Evolutionary conservation across 2,888 invertebrate species (phyloP).

Genomic region (Noctua fimbriata): DNA sequence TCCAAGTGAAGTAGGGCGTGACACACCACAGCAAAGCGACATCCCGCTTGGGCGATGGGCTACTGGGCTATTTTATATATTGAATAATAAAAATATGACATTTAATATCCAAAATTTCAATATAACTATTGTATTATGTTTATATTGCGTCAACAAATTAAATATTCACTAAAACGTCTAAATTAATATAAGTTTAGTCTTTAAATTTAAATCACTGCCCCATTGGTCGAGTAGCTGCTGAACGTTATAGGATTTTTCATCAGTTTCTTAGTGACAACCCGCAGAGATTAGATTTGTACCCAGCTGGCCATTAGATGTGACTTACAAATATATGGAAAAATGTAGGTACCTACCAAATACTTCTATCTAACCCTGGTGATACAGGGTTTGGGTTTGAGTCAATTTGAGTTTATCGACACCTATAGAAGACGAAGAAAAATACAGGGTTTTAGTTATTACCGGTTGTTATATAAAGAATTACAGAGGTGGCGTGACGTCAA

Average conservation of each 20-base stretch:
- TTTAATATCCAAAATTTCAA: not conserved
- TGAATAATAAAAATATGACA: constrained; percentile 24
- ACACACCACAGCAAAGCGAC: constrained; percentile 80
- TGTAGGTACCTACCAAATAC: not conserved
- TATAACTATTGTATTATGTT: not conserved
- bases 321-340: not conserved
- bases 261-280: not conserved
- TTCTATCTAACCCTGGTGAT: not conserved
- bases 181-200: not conserved
- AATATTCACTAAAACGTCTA: not conserved
- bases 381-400: too few species aligned
- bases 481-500: not conserved
- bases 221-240: not conserved
- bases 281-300: not conserved
- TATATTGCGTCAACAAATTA: not conserved
- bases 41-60: constrained; percentile 74
- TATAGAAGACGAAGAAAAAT: too few species aligned
- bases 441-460: not conserved
- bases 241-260: not conserved
- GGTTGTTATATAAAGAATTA: too few species aligned
- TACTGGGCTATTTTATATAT: constrained; percentile 35
- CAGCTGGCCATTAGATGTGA: not conserved
- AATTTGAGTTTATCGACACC: too few species aligned
- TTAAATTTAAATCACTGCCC: not conserved
- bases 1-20: constrained; percentile 86